A percentile compares a stretch with the other conserved stretches of the same genome.
Evolutionary conservation across 1,140 invertebrate genomes (phyloP).

Genomic region (Caenorhabditis inopinata): DNA sequence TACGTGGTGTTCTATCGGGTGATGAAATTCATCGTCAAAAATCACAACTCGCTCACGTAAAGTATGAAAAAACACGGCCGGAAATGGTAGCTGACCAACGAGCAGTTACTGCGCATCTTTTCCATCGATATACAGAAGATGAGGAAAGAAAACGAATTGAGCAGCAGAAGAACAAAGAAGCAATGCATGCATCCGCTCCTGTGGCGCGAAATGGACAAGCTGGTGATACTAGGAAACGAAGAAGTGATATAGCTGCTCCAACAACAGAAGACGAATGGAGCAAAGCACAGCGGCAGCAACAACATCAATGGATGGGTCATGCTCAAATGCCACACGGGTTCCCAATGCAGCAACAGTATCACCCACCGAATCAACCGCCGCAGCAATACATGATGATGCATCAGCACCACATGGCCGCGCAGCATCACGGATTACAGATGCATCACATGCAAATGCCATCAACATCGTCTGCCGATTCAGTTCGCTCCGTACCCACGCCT

Average conservation of each 20-base stretch:
- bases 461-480: not conserved
- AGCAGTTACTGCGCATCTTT: not conserved
- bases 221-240: not conserved
- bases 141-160: not conserved
- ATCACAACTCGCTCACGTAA: not conserved
- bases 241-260: not conserved
- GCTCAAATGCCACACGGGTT: not conserved
- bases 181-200: not conserved
- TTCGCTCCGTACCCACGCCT: not conserved
- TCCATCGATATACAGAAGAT: not conserved
- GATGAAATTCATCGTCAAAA: not conserved
- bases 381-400: not conserved
- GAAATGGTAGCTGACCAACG: not conserved
- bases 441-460: conserved; percentile 6
- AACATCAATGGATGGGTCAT: not conserved
- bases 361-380: no score
- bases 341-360: not conserved
- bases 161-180: not conserved
- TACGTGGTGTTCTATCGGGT: not conserved
- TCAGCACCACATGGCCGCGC: not conserved
- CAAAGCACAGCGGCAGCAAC: not conserved
- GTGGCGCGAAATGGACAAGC: not conserved
- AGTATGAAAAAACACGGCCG: not conserved
- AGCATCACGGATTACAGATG: not conserved
- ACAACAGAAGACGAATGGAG: not conserved